These are phyloP conservation scores for Ephydatia muelleri DNA, from an alignment of 37 sponge, comb jelly and placozoan genomes.

Conservation along the genomic window DNA sequence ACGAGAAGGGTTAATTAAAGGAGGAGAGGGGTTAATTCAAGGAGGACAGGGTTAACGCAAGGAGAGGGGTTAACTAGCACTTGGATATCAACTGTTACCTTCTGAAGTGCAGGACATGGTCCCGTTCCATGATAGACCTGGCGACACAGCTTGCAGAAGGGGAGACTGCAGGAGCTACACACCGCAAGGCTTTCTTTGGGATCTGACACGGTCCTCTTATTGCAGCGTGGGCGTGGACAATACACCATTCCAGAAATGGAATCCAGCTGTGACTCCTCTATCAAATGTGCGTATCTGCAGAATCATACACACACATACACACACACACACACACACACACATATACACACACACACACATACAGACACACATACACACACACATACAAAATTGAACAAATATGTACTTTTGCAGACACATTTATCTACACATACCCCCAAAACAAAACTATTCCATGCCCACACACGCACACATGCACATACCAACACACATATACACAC, in stretches of 20 bases:
- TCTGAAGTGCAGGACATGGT: conserved; percentile 36
- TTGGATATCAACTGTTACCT: conserved; percentile 10
- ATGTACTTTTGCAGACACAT: too few relatives aligned
- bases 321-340: background rate
- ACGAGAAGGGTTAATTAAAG: too few relatives aligned
- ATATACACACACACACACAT: background rate
- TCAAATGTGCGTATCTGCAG: conserved; percentile 46
- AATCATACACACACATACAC: background rate
- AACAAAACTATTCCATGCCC: too few relatives aligned
- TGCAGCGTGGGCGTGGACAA: conserved; percentile 61
- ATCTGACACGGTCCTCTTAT: conserved; percentile 54
- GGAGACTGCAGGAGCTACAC: conserved; percentile 51
- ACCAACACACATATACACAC: background rate
- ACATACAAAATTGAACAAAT: background rate
- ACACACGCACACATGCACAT: background rate
- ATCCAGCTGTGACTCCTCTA: conserved; percentile 47
- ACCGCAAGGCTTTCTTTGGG: conserved; percentile 50
- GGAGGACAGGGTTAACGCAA: too few relatives aligned
- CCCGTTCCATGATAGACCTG: conserved; percentile 69
- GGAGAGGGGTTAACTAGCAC: background rate
- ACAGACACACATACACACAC: background rate
- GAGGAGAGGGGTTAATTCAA: too few relatives aligned
- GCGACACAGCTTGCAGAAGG: conserved; percentile 69
- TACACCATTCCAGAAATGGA: conserved; percentile 74
- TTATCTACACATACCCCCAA: too few relatives aligned